Percentiles rank a stretch among this genome's conserved stretches.
These are phyloP conservation scores for Frieseomelitta varia DNA, from an alignment of 1,140 invertebrate species.

Conservation along the genomic window DNA sequence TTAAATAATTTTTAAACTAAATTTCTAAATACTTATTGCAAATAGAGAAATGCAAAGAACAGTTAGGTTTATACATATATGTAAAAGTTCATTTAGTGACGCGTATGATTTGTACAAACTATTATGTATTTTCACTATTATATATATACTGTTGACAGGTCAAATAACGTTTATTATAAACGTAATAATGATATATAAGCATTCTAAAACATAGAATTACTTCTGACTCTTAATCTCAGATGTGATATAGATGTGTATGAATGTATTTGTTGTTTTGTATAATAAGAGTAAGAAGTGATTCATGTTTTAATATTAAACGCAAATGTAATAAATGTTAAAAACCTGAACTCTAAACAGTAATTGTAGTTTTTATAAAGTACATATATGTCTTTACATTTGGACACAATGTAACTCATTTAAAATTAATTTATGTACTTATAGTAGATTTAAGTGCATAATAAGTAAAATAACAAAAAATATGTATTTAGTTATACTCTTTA, in stretches of 20 bases:
- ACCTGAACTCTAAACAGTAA: slow-evolving; percentile 6
- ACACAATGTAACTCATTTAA: background rate
- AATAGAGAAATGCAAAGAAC: background rate
- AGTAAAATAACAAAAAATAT: background rate
- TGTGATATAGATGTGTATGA: slow-evolving; percentile 31
- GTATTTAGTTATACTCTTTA: slow-evolving; percentile 22
- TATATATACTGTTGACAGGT: background rate
- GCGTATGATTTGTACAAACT: slow-evolving; percentile 5
- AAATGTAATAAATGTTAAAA: slow-evolving; percentile 14
- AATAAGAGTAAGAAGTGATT: slow-evolving; percentile 10
- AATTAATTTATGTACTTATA: background rate
- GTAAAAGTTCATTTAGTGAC: background rate
- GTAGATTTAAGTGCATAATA: background rate
- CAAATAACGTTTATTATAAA: background rate
- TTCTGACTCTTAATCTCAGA: slow-evolving; percentile 1
- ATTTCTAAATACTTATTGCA: background rate
- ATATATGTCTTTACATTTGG: background rate
- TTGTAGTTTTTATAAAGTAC: background rate
- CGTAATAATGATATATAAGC: background rate
- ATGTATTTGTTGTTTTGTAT: slow-evolving; percentile 6
- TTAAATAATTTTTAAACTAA: background rate
- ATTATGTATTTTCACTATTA: background rate
- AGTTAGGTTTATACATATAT: background rate
- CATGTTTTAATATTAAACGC: background rate
- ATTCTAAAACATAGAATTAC: background rate